Evolutionary conservation across 2,797 vertebrate species (phyloP), one percentile per base, ranked within the genome.

Genomic region (Sphenopsis melanotis): DNA sequence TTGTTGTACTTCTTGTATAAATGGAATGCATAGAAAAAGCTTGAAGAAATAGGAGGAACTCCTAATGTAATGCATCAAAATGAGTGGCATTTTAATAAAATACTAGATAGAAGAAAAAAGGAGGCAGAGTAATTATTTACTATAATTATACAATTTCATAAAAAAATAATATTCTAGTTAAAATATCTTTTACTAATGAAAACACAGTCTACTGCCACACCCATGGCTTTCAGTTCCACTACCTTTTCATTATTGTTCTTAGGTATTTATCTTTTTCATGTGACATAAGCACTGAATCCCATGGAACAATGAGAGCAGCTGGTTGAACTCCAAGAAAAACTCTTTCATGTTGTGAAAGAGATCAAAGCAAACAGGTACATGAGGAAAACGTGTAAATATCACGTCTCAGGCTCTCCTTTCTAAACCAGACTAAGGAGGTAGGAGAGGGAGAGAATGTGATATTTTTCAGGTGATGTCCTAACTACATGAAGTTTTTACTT

Each of bases 361-460:
- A 41, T 56, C 17, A 52, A 14, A 44, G 41, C 34, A 80, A 68
- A 66, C 1, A 46, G 7, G 4, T 63, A 34, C 2, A 29, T 47
- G 6, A 82, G 10, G 21, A 64, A 90, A 59, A 72, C 1, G 16
- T 1, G 32, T 12, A 68, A 76, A 52, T 39, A 4, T 23, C 15
- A 44, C 0, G 0, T 27, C 3, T 71, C n/a, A 52, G 36, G 6
- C 2, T 63, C 4, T 59, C 4, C 6, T 55, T 78, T 23, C 18
- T 53, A 29, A 75, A 7, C 2, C 21, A 71, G 15, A 42, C 6
- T 21, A 79, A 46, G 8, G 1, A 20, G 6, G 2, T 10, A 17
- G 9, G 3, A 66, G 24, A 49, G 3, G 8, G 4, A 52, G 6
- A 7, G 9, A 53, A 15, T 23, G 16, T 66, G 16, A 10, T 44